Percentiles rank a stretch among this genome's conserved stretches.
Conservation (phyloP, 1,140 invertebrate species). For the Drosophila pachea region DNA sequence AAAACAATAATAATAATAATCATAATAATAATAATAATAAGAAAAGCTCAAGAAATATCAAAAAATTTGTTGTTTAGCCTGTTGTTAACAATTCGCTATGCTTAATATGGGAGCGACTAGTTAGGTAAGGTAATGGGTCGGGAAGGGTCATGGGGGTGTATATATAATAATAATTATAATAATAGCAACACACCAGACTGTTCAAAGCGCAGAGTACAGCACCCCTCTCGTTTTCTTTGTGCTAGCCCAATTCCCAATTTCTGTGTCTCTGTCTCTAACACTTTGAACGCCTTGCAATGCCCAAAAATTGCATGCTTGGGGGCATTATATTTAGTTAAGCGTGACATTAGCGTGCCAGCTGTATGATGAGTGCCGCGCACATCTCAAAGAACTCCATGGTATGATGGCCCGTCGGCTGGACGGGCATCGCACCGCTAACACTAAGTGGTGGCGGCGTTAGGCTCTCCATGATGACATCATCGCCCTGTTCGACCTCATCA, state of each 20-base stretch:
- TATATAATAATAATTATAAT: constrained; percentile 14
- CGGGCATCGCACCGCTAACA: constrained; percentile 71
- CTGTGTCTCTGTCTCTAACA: neutral
- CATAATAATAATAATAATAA: too few species aligned
- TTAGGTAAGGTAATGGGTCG: neutral
- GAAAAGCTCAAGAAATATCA: neutral
- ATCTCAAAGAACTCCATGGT: constrained; percentile 99
- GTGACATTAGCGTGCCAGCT: constrained; percentile 91
- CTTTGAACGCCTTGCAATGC: constrained; percentile 4
- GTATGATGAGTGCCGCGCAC: constrained; percentile 98
- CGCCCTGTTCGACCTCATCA: constrained; percentile 85
- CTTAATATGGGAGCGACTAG: neutral
- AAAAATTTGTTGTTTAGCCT: constrained; percentile 6
- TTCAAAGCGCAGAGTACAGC: too few species aligned
- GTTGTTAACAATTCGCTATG: neutral
- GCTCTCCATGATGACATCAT: constrained; percentile 81
- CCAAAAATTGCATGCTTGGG: neutral
- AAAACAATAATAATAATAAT: neutral
- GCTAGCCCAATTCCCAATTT: neutral
- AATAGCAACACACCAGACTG: neutral
- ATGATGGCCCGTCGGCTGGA: constrained; percentile 86
- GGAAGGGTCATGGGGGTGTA: neutral
- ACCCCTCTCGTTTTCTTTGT: neutral
- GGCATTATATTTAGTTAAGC: constrained; percentile 2
- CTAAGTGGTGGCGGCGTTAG: constrained; percentile 79